Evolutionary conservation across 1,140 invertebrate genomes (phyloP).

Genomic region (Cepaea nemoralis): DNA sequence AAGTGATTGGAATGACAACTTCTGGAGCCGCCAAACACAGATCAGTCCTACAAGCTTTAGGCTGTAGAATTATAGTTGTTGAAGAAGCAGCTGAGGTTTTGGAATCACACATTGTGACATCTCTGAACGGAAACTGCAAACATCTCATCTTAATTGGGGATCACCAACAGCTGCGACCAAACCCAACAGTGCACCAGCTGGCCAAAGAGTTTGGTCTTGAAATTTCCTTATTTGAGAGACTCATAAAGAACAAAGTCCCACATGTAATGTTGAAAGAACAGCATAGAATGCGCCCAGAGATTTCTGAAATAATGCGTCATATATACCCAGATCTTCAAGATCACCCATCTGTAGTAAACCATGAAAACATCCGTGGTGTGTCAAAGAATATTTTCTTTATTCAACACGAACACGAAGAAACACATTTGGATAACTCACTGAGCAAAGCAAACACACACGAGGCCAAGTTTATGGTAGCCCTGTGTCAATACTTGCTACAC

Average conservation of each 20-base stretch:
- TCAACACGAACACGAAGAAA: conserved; percentile 64
- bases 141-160: conserved; percentile 89
- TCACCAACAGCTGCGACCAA: conserved; percentile 71
- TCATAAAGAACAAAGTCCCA: conserved; percentile 67
- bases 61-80: conserved; percentile 59
- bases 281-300: conserved; percentile 66
- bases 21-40: conserved; percentile 60
- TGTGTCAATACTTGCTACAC: conserved; percentile 68
- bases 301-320: conserved; percentile 68
- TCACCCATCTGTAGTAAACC: conserved; percentile 59
- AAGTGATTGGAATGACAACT: conserved; percentile 63
- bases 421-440: conserved; percentile 57
- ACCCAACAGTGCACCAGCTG: conserved; percentile 34
- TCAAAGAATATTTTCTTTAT: conserved; percentile 69
- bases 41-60: conserved; percentile 44
- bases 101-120: conserved; percentile 61
- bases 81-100: conserved; percentile 67
- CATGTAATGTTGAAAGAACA: conserved; percentile 61
- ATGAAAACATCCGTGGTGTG: conserved; percentile 66
- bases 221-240: conserved; percentile 71
- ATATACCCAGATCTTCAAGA: conserved; percentile 71
- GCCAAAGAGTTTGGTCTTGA: conserved; percentile 54
- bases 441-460: conserved; percentile 69
- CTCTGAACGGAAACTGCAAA: conserved; percentile 78
- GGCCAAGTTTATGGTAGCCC: conserved; percentile 58